Evolutionary conservation across 2,888 invertebrate genomes (phyloP).

Genomic region (Thera obeliscata): DNA sequence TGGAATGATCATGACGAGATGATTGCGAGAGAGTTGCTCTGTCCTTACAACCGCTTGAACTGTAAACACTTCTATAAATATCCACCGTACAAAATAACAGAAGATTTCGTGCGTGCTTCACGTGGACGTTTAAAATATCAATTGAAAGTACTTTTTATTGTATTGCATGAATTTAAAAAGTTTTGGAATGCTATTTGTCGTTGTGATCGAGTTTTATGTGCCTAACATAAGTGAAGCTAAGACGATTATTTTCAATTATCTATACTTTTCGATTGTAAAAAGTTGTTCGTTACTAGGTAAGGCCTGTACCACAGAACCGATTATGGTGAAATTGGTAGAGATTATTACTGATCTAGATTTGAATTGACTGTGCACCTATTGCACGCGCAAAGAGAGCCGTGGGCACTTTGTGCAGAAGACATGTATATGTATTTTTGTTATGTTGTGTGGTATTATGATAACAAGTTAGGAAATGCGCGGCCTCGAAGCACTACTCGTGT

Average conservation of each 20-base stretch:
- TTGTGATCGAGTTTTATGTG: not conserved
- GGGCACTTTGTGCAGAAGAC: not conserved
- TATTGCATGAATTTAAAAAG: not conserved
- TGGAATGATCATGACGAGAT: constrained; percentile 43
- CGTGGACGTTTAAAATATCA: constrained; percentile 1
- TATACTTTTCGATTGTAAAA: no score
- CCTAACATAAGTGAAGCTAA: no score
- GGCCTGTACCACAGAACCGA: no score
- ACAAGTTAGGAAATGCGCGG: constrained; percentile 62
- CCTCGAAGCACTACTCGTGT: constrained; percentile 50
- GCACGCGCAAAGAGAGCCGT: no score
- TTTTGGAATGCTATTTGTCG: not conserved
- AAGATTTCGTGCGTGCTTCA: constrained; percentile 35
- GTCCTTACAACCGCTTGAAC: constrained; percentile 49
- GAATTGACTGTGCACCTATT: no score
- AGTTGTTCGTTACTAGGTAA: no score
- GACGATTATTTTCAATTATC: no score
- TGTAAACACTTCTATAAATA: constrained; percentile 66
- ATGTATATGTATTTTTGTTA: constrained; percentile 3
- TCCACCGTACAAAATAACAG: constrained; percentile 56
- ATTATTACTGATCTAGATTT: no score
- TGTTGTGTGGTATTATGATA: constrained; percentile 34
- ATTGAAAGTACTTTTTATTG: not conserved
- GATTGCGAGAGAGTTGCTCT: constrained; percentile 32
- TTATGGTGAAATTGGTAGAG: no score